phyloP scores from a whole-genome alignment of 2,888 invertebrate genomes.

The Acanthosepion esculentum region DNA sequence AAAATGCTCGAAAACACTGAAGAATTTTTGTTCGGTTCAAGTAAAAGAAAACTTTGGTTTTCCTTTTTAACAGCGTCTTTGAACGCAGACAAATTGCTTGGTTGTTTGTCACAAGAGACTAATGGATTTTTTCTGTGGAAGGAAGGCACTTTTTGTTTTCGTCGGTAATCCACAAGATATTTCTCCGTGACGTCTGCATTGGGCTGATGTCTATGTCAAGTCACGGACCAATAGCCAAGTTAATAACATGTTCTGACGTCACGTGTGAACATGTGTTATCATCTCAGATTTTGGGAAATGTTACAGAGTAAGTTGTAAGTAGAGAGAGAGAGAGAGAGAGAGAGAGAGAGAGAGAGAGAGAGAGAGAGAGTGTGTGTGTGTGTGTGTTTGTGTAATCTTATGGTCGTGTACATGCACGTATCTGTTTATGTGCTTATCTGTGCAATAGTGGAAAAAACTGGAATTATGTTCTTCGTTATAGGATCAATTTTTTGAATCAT shows the following conservation, averaged over 20 bases:
- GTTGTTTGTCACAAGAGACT: neutral
- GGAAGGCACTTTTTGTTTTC: neutral
- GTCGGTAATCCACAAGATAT: neutral
- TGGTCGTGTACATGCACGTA: too few species aligned
- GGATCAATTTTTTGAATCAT: too few species aligned
- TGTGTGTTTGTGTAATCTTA: too few species aligned
- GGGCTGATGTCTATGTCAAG: neutral
- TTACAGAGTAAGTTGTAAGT: neutral
- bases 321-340: too few species aligned
- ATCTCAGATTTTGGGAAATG: neutral
- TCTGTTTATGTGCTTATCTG: too few species aligned
- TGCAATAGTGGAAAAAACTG: too few species aligned
- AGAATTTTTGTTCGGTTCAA: neutral
- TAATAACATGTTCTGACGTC: too few species aligned
- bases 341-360: too few species aligned
- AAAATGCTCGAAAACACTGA: too few species aligned
- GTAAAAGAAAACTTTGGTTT: neutral
- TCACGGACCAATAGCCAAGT: neutral
- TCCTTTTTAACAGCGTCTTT: neutral
- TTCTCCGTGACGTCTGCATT: neutral
- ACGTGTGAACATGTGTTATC: neutral
- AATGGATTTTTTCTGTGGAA: neutral
- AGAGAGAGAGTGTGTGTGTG: too few species aligned
- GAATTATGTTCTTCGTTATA: too few species aligned
- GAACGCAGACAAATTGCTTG: constrained; percentile 14